phyloP scores from a whole-genome alignment of 2,113 vertebrate species.

The Climacteris rufus region DNA sequence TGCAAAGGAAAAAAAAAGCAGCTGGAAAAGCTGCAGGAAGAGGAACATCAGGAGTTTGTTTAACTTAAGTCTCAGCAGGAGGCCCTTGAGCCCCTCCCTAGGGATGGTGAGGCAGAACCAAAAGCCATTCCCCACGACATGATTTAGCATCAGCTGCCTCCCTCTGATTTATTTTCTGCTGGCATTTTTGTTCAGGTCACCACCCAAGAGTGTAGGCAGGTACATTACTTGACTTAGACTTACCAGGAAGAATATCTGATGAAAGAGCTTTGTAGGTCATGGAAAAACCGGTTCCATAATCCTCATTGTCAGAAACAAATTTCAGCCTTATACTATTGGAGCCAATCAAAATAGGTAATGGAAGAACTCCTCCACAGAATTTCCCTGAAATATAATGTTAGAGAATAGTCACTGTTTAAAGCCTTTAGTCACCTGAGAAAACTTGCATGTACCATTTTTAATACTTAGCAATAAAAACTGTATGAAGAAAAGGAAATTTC shows the following conservation, averaged over 20 bases:
- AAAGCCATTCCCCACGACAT: neutral
- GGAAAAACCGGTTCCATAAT: constrained; percentile 75
- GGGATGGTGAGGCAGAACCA: neutral
- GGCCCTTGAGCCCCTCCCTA: neutral
- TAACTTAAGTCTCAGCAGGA: neutral
- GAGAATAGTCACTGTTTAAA: neutral
- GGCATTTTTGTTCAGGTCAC: neutral
- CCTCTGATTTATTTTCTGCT: neutral
- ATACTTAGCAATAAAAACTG: neutral
- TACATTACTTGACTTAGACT: neutral
- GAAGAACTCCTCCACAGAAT: constrained; percentile 73
- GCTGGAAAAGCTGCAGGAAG: neutral
- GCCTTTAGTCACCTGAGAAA: neutral
- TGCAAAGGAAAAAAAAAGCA: neutral
- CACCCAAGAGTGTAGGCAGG: neutral
- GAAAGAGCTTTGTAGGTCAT: constrained; percentile 70
- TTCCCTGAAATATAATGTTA: constrained; percentile 63
- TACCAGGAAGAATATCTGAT: constrained; percentile 68
- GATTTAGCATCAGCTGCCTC: neutral
- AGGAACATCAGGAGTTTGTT: neutral
- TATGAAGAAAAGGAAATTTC: neutral
- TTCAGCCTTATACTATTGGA: constrained; percentile 67
- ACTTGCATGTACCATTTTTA: neutral
- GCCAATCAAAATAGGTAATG: constrained; percentile 69
- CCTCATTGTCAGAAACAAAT: constrained; percentile 79